Base-by-base conservation (phyloP, 2,888 invertebrate genomes). In the Mythimna albipuncta region DNA sequence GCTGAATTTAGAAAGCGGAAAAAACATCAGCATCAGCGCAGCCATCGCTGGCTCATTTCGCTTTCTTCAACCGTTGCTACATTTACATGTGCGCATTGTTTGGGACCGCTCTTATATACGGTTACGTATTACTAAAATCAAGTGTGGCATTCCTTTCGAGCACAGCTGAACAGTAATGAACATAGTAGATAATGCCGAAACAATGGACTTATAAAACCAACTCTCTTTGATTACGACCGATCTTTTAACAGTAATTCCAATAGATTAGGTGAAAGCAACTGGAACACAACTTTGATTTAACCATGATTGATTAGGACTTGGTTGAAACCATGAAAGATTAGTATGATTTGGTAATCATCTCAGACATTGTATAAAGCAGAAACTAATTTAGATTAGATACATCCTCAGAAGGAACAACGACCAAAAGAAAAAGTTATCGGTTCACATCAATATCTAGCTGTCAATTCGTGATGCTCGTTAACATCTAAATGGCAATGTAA, bases 1-100 rank as follows among this genome's bases (percentile, higher is more conserved):
- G 85, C 89, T 88, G 91, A 87, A 92, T 91, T 91, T 94, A 95
- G 95, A 95, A 95, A 95, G 95, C 95, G 95, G 93, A 94, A 95
- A 94, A 92, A 90, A 90, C 89, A 92, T 91, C 92, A 93, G 94
- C 94, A 93, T 93, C 90, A 84, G 85, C 77, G 87, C 89, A 87
- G 85, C 90, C 89, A 91, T 91, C 90, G 89, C 91, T 79, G 83
- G 87, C 89, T 89, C 90, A 93, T 92, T 93, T 95, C 93, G 94
- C 95, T 95, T 94, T 95, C 94, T 89, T 85, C 82, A 82, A 84
- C 73, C 80, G 87, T 84, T 72, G 81, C 72, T 85, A 87, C 89
- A 93, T 94, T 93, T 92, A 90, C 93, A 93, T 94, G 92, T 91
- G 87, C 81, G 87, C 85, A 89, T 92, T 90, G 91, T 91, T 82